phyloP scores from a whole-genome alignment of 2,113 vertebrate species.

The Centrocercus urophasianus region DNA sequence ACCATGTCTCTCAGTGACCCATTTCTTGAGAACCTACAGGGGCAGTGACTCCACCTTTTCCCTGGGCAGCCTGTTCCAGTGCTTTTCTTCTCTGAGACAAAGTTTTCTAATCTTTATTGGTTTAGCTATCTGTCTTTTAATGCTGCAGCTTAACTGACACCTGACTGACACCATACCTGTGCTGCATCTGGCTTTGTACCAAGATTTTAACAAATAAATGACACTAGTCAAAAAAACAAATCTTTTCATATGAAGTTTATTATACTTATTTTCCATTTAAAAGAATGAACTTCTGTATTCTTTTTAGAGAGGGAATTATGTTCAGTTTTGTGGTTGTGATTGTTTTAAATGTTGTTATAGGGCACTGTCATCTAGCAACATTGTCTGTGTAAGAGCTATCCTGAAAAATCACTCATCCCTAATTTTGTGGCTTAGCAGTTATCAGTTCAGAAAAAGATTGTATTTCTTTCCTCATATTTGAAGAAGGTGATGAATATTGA shows the following conservation, averaged over 20 bases:
- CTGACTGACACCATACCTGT: background rate
- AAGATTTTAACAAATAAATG: background rate
- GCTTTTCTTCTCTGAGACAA: too few species aligned
- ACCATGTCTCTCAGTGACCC: too few species aligned
- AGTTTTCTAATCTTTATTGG: background rate
- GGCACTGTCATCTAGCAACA: background rate
- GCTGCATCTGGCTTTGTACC: background rate
- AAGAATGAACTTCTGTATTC: background rate
- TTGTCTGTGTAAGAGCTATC: background rate
- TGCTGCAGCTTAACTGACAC: background rate
- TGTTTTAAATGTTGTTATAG: background rate
- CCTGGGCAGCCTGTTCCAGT: too few species aligned
- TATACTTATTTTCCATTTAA: background rate
- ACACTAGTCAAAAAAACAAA: background rate
- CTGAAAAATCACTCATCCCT: background rate
- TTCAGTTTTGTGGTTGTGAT: background rate
- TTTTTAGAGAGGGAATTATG: background rate
- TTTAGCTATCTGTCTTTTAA: background rate
- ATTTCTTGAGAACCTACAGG: too few species aligned
- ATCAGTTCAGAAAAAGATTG: background rate
- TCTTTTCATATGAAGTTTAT: background rate
- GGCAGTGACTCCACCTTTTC: too few species aligned
- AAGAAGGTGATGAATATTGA: background rate
- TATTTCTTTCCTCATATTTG: background rate
- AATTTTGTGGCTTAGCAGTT: background rate